Conservation (phyloP, 2,888 invertebrate genomes). For the Hypercompe scribonia region DNA sequence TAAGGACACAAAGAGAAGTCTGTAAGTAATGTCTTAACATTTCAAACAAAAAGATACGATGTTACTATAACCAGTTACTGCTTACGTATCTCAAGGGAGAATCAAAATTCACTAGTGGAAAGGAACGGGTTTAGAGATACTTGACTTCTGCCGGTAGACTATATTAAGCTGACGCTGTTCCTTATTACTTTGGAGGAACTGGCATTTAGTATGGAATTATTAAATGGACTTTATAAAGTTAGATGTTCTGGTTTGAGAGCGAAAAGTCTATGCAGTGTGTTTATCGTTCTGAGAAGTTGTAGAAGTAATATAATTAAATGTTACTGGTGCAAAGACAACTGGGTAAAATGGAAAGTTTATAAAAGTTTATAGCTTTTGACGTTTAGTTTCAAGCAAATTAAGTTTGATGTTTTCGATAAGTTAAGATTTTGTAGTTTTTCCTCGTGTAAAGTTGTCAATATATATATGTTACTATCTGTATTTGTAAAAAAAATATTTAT, state of each 20-base stretch:
- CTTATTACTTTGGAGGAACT: slow-evolving; percentile 38
- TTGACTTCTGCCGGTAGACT: slow-evolving; percentile 36
- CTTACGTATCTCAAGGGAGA: slow-evolving; percentile 37
- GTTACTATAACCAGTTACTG: slow-evolving; percentile 25
- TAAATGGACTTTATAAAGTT: slow-evolving; percentile 10
- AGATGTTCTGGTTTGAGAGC: slow-evolving; percentile 10
- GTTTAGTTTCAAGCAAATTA: too few species aligned
- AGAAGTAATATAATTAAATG: neutral
- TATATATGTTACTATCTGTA: too few species aligned
- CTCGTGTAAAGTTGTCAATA: too few species aligned
- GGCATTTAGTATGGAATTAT: slow-evolving; percentile 20
- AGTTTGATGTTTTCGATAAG: too few species aligned
- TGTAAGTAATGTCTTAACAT: slow-evolving; percentile 19
- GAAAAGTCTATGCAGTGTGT: slow-evolving; percentile 3
- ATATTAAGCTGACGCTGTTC: slow-evolving; percentile 38
- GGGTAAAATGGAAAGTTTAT: neutral
- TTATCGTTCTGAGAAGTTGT: neutral
- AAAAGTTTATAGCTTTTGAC: too few species aligned
- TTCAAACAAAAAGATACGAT: slow-evolving; percentile 26
- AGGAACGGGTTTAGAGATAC: slow-evolving; percentile 33
- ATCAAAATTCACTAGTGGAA: slow-evolving; percentile 49
- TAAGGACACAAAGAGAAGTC: neutral
- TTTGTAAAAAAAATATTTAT: too few species aligned
- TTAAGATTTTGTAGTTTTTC: too few species aligned
- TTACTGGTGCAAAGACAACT: neutral